Base-by-base conservation (phyloP, 2,113 vertebrate species). In the Etia nguti region DNA sequence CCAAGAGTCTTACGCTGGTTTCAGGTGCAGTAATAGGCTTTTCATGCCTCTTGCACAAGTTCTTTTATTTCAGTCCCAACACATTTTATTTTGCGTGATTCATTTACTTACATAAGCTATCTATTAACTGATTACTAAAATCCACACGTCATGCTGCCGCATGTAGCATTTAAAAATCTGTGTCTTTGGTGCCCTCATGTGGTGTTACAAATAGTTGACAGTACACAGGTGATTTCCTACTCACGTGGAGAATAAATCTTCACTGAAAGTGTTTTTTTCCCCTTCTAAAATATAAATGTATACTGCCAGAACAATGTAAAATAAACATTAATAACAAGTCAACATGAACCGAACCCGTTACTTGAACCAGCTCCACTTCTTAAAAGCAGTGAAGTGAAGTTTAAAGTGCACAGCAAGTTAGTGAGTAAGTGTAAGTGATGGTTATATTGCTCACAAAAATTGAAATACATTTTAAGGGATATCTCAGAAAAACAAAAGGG, bases 171-270 rank as follows among this genome's bases (percentile, higher is more conserved):
- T 82, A 11, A 13, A 65, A 15, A 57, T 41, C 24, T 77, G 13
- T 50, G 15, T 43, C 26, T 81, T 57, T 80, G 2, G 50, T 60
- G 55, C 62, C 88, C 82, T 77, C 85, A 1, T 52, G 85, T 89
- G 90, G 85, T 29, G 7, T 8, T n/a, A 2, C 29, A 4, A 87
- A 82, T n/a, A 59, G 80, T 12, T 29, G 8, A 31, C 56, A 26
- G 24, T 46, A 46, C 24, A 48, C 41, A 48, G 22, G 22, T 75
- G 2, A 18, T 0, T 68, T 22, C 62, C 48, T 34, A 36, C 18
- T 79, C 36, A 43, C 2, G n/a, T 24, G 36, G 13, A 70, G 70
- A 41, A 26, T 26, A 43, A 16, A 46, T 43, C 38, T 70, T 26
- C 8, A 43, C 13, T 43, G n/a, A 46, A 43, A 70, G 11, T 43